phyloP scores from a whole-genome alignment of 2,113 vertebrate genomes.

The Mohoua ochrocephala region DNA sequence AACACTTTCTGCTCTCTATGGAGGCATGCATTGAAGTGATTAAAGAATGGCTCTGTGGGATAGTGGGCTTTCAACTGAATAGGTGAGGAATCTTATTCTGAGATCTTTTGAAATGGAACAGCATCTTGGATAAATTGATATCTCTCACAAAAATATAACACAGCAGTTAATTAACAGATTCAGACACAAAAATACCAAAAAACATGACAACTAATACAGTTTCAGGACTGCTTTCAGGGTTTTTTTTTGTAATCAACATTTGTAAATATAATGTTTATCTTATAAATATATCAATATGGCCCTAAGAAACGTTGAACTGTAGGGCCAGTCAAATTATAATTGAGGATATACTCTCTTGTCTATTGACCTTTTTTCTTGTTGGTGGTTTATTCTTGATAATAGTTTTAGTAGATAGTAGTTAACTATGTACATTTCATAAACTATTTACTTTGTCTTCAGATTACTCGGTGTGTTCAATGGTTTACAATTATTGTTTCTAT shows the following conservation, averaged over 20 bases:
- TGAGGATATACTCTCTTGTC: neutral
- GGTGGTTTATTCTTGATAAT: neutral
- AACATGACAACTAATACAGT: neutral
- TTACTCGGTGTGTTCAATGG: neutral
- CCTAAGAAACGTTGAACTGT: neutral
- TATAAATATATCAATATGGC: neutral
- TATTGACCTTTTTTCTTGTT: neutral
- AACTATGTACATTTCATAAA: neutral
- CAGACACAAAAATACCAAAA: neutral
- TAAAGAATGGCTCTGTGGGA: conserved; percentile 53
- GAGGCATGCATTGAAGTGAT: conserved; percentile 32
- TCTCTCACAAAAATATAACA: neutral
- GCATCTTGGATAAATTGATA: conserved; percentile 26
- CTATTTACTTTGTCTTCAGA: neutral
- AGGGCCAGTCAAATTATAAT: neutral
- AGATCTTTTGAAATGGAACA: conserved; percentile 46
- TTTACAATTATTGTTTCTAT: neutral
- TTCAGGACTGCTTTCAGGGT: neutral
- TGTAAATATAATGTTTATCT: neutral
- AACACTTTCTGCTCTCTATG: conserved; percentile 7
- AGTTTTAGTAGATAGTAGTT: neutral
- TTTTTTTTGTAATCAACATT: neutral
- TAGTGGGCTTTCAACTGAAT: conserved; percentile 21
- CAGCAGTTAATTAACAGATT: conserved; percentile 2
- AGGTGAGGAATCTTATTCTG: conserved; percentile 27